Evolutionary conservation across 2,888 invertebrate species (phyloP), one percentile per base, ranked within the genome.

Genomic region (Troglohyphantes excavatus): DNA sequence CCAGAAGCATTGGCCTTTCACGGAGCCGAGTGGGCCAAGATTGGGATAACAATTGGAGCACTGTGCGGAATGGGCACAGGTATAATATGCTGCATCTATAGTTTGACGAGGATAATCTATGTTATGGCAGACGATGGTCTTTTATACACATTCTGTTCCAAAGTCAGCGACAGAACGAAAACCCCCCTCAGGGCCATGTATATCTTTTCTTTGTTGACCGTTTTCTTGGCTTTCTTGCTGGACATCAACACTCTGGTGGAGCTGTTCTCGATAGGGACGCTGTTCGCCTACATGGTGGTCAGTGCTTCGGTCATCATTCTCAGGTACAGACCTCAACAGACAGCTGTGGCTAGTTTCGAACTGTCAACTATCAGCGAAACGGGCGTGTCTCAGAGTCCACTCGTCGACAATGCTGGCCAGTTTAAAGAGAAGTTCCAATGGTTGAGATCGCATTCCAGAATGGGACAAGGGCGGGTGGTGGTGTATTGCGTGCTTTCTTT

Each of bases 71-170:
- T 98, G 97, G 97, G 97, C 0, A 97, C 97, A 0, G 97, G 53
- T 2, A 94, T 97, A 1, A 95, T 98, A 82, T 98, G 98, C 0
- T 97, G 97, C 0, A 94, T 98, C 23, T 98, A 97, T 93, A 96
- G 97, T 0, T 94, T 98, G 7, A 97, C 98, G 0, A 95, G 97
- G 26, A 96, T 97, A 92, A 95, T 97, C 94, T 98, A 98, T 92
- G 96, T 98, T 0, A 98, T 98, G 98, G 97, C 98, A 0, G 95
- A 95, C 27, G 98, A 98, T 93, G 98, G 98, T 0, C 94, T 98
- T 11, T 94, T 98, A 13, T 98, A 98, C 92, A 95, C 96, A 63
- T 92, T 92, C 61, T 92, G 94, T 53, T 79, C 85, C 11, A 90
- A 83, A n/a, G 91, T 92, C 13, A 91, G 91, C 59, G 27, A 53